Base-by-base conservation (phyloP, 92 coral and sea anemone species). In the Actinostola sp. region DNA sequence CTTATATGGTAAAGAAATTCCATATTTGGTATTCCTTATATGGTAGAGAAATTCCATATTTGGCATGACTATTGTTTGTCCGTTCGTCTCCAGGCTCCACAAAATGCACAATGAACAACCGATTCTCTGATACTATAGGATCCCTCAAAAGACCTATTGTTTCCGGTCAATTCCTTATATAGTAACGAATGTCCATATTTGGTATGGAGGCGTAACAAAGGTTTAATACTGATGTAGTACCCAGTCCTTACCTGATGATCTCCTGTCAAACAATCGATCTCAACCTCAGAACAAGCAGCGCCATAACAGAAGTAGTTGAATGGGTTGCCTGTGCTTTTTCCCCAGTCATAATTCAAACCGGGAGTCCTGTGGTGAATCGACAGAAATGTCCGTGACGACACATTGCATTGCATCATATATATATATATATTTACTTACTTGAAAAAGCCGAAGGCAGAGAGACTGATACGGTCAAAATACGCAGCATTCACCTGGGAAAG, bases 371-470 rank as follows among this genome's bases (percentile, higher is more conserved):
- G 50, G 10, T 8, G 15, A 26, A 28, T 16, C 7, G 28, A 27
- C 2, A 57, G 2, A 2, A 21, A 21, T 1, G 15, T 53, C n/a
- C n/a, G n/a, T n/a, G n/a, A n/a, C n/a, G n/a, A n/a, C n/a, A n/a
- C n/a, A n/a, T n/a, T n/a, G n/a, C n/a, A n/a, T n/a, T n/a, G n/a
- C n/a, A n/a, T n/a, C n/a, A n/a, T n/a, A n/a, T n/a, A n/a, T n/a
- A n/a, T n/a, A n/a, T n/a, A n/a, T 27, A 64, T 17, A 33, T 0
- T 25, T 42, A 55, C 88, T 77, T 80, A 90, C 97, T 66, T 88
- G 82, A 83, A 90, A 70, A 90, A 90, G 48, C 97, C 97, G 68
- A 73, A 70, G 14, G 97, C 97, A 24, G 97, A 90, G 30, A 90
- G 84, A 79, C 81, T 79, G 70, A 80, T 85, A 19, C 92, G 81